phyloP scores from a whole-genome alignment of 2,888 invertebrate genomes.

The Trypoxylon attenuatum region DNA sequence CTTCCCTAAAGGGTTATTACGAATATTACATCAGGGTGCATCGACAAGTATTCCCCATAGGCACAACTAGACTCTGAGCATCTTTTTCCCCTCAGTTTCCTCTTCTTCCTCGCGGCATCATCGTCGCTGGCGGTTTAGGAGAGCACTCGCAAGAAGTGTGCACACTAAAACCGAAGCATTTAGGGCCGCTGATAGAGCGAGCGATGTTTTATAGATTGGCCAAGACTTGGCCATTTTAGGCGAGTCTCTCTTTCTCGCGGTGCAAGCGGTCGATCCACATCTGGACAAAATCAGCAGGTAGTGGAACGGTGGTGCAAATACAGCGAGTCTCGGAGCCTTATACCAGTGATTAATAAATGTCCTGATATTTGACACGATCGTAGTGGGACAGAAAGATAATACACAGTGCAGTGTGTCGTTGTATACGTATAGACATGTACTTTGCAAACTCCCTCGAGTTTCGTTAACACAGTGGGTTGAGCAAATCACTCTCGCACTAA shows the following conservation, averaged over 20 bases:
- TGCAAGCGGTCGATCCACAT: slow-evolving; percentile 48
- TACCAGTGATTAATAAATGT: slow-evolving; percentile 63
- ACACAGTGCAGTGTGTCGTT: too few species aligned
- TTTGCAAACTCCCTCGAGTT: too few species aligned
- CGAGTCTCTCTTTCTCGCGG: slow-evolving; percentile 25
- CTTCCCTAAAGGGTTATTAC: slow-evolving; percentile 46
- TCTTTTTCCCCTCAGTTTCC: slow-evolving; percentile 19
- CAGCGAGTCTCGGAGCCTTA: slow-evolving; percentile 49
- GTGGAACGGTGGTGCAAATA: slow-evolving; percentile 18
- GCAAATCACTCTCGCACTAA: too few species aligned
- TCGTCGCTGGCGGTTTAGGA: slow-evolving; percentile 37
- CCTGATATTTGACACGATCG: slow-evolving; percentile 62
- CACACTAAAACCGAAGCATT: slow-evolving; percentile 46
- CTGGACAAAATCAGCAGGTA: slow-evolving; percentile 59
- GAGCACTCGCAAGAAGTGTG: slow-evolving; percentile 38
- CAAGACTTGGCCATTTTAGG: slow-evolving; percentile 60
- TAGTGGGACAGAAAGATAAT: slow-evolving; percentile 52
- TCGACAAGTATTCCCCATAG: slow-evolving; percentile 30
- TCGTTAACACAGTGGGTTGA: too few species aligned
- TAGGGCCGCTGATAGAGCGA: slow-evolving; percentile 50
- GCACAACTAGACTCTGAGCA: slow-evolving; percentile 10
- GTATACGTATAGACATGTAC: too few species aligned
- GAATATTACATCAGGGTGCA: slow-evolving; percentile 22
- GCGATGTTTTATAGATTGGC: slow-evolving; percentile 63
- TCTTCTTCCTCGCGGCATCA: slow-evolving; percentile 29